phyloP scores from a whole-genome alignment of 2,113 vertebrate genomes.

The Platichthys stellatus region DNA sequence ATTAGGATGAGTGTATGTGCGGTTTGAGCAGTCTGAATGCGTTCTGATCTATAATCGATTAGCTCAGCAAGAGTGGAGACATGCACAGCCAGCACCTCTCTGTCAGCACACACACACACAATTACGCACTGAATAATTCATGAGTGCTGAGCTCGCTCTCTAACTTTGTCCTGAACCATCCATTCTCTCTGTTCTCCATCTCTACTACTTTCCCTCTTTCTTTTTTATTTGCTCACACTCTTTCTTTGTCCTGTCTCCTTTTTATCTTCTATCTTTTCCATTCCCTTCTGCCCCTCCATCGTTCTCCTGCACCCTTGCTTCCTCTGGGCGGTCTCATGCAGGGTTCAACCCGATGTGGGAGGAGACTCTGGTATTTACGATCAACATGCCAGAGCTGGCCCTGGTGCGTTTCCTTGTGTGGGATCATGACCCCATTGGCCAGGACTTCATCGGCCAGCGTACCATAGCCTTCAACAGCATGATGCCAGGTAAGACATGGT shows the following conservation, averaged over 20 bases:
- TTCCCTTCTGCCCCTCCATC: no score
- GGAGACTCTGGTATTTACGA: conserved; percentile 92
- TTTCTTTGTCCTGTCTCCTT: neutral
- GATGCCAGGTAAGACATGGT: conserved; percentile 88
- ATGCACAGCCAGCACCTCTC: conserved; percentile 47
- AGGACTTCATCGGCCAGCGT: conserved; percentile 97
- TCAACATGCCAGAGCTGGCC: conserved; percentile 93
- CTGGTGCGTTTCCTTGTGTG: conserved; percentile 96
- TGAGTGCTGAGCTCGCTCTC: conserved; percentile 51
- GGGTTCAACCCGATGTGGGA: conserved; percentile 99
- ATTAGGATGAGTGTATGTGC: neutral
- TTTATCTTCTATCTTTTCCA: neutral
- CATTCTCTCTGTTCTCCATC: conserved; percentile 24
- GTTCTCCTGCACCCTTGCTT: no score
- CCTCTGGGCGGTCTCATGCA: conserved; percentile 45
- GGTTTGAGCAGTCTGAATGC: conserved; percentile 5
- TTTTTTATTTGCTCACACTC: neutral
- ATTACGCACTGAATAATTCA: conserved; percentile 62
- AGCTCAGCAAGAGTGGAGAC: conserved; percentile 31
- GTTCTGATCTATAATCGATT: conserved; percentile 67
- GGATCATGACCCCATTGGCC: conserved; percentile 98
- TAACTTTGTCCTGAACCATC: conserved; percentile 20
- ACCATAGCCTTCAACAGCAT: conserved; percentile 95
- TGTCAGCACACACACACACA: conserved; percentile 16
- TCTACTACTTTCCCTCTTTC: neutral